A percentile compares a stretch with the other conserved stretches of the same genome.
Evolutionary conservation across 2,888 invertebrate genomes (phyloP).

Genomic region (Lypha dubia): DNA sequence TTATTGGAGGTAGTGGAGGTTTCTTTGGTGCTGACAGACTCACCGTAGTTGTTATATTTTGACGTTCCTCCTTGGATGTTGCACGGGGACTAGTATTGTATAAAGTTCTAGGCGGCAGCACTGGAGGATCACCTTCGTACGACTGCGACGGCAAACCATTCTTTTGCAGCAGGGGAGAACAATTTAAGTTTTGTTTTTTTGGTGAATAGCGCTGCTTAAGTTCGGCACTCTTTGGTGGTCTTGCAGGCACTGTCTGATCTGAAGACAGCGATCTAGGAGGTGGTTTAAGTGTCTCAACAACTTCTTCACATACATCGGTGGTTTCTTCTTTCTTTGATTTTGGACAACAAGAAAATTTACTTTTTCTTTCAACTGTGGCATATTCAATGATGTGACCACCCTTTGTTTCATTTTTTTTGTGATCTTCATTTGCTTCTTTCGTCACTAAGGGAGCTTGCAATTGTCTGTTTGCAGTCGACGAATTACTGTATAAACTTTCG

Average conservation of each 20-base stretch:
- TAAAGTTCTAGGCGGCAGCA: slow-evolving; percentile 78
- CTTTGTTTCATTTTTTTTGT: slow-evolving; percentile 59
- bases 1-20: slow-evolving; percentile 89
- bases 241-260: slow-evolving; percentile 87
- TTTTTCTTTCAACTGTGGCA: slow-evolving; percentile 89
- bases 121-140: slow-evolving; percentile 75
- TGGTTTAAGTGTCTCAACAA: slow-evolving; percentile 83
- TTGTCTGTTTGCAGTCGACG: slow-evolving; percentile 73
- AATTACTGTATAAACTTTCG: slow-evolving; percentile 85
- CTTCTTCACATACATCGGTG: slow-evolving; percentile 80
- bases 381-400: slow-evolving; percentile 87
- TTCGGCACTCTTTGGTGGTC: slow-evolving; percentile 87
- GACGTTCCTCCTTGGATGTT: slow-evolving; percentile 71
- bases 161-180: slow-evolving; percentile 31
- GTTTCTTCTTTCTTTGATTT: slow-evolving; percentile 85
- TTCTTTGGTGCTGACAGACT: slow-evolving; percentile 86
- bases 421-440: slow-evolving; percentile 43
- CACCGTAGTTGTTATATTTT: slow-evolving; percentile 76
- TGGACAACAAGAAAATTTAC: slow-evolving; percentile 89
- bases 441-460: slow-evolving; percentile 43
- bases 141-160: slow-evolving; percentile 47
- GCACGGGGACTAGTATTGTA: slow-evolving; percentile 70
- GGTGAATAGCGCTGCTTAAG: slow-evolving; percentile 81
- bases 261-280: slow-evolving; percentile 86
- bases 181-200: slow-evolving; percentile 77